A percentile compares a stretch with the other conserved stretches of the same genome.
These are phyloP conservation scores for Noctua fimbriata DNA, from an alignment of 2,888 invertebrate species.

Conservation along the genomic window DNA sequence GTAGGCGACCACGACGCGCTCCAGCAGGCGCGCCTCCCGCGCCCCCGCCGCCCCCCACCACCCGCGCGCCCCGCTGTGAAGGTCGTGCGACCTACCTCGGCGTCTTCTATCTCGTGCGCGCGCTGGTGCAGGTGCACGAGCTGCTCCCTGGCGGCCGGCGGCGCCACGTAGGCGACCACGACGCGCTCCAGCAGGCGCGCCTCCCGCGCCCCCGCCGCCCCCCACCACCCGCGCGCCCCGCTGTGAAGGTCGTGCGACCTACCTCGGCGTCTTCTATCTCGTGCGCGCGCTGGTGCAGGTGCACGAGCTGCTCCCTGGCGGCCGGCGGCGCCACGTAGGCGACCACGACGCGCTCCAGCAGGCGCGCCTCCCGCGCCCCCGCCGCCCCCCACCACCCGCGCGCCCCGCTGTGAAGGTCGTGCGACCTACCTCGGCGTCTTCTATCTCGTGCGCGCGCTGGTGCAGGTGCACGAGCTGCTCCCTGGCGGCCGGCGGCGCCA, in stretches of 20 bases:
- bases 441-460: conserved; percentile 55
- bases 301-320: conserved; percentile 59
- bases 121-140: conserved; percentile 58
- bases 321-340: conserved; percentile 80
- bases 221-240: conserved; percentile 90
- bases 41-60: conserved; percentile 93
- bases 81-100: conserved; percentile 74
- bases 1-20: conserved; percentile 89
- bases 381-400: conserved; percentile 92
- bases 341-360: conserved; percentile 87
- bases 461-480: conserved; percentile 63
- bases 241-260: conserved; percentile 79
- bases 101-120: conserved; percentile 62
- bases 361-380: conserved; percentile 86
- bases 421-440: conserved; percentile 65
- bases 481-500: conserved; percentile 67
- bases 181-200: conserved; percentile 73
- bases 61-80: conserved; percentile 90
- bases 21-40: conserved; percentile 73
- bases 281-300: conserved; percentile 54
- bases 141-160: conserved; percentile 61
- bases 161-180: conserved; percentile 89
- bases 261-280: conserved; percentile 68
- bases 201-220: conserved; percentile 93
- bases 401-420: conserved; percentile 90